These are phyloP conservation scores for Macrobrachium rosenbergii DNA, from an alignment of 1,140 invertebrate species.

Conservation along the genomic window DNA sequence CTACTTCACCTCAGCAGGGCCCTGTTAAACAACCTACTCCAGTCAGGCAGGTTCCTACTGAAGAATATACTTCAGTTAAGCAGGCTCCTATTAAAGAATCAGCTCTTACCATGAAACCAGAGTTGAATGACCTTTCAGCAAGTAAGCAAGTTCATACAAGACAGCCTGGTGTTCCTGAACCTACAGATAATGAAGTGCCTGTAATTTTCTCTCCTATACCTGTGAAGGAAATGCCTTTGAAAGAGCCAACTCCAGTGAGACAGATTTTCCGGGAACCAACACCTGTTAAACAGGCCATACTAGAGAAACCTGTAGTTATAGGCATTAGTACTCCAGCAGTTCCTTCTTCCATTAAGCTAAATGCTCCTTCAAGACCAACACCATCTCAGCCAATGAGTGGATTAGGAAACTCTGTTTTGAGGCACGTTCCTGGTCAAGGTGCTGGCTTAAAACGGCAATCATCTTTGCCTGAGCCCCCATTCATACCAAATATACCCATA, in stretches of 20 bases:
- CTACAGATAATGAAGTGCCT: background rate
- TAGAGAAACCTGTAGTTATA: background rate
- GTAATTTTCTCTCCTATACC: slow-evolving; percentile 1
- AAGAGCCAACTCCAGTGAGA: slow-evolving; percentile 7
- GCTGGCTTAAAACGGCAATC: slow-evolving; percentile 1
- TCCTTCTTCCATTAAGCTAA: background rate
- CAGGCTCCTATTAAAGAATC: background rate
- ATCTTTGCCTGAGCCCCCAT: slow-evolving; percentile 36
- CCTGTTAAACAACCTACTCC: slow-evolving; percentile 4
- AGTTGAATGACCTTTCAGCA: no score
- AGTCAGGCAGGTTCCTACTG: background rate
- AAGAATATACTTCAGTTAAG: background rate
- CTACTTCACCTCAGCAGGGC: background rate
- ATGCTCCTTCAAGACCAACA: background rate
- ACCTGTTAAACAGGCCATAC: slow-evolving; percentile 2
- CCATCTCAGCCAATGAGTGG: no score
- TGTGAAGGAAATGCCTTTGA: background rate
- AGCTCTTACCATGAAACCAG: background rate
- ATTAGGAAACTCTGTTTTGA: background rate
- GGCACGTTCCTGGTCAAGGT: background rate
- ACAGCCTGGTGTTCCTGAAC: background rate
- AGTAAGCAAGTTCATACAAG: no score
- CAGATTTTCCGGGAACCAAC: slow-evolving; percentile 29
- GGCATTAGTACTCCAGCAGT: no score
- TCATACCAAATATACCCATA: no score